phyloP scores from a whole-genome alignment of 2,888 invertebrate species.

The Thereva unica region DNA sequence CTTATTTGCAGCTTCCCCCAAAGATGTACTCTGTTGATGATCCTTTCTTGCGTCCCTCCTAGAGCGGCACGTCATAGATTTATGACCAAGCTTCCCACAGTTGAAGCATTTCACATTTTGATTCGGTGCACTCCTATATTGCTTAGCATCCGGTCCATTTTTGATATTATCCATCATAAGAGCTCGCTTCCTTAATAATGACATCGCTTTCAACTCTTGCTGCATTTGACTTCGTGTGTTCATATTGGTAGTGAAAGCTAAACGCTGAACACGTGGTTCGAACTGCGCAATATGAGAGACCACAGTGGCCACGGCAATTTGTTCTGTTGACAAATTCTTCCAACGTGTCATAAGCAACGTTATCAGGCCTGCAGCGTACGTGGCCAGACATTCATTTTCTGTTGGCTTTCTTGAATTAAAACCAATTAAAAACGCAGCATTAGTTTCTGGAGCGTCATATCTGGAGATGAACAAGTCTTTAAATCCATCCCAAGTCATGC shows the following conservation, averaged over 20 bases:
- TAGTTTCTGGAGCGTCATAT: conserved; percentile 5
- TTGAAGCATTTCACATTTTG: background rate
- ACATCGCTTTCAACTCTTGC: no score
- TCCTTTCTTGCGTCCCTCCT: no score
- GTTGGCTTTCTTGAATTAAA: conserved; percentile 19
- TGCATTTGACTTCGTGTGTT: no score
- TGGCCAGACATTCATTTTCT: conserved; percentile 24
- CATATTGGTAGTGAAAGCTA: conserved; percentile 31
- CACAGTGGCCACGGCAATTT: conserved; percentile 5
- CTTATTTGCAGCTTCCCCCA: no score
- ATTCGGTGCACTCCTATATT: background rate
- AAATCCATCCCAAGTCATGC: conserved; percentile 30
- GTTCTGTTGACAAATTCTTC: conserved; percentile 7
- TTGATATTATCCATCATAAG: no score
- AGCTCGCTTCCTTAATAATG: no score
- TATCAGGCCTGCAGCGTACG: conserved; percentile 19
- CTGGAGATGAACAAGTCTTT: conserved; percentile 29
- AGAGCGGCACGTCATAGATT: no score
- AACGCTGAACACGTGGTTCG: background rate
- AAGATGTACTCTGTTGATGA: no score
- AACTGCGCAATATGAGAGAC: background rate
- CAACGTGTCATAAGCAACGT: conserved; percentile 20
- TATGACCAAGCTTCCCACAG: no score
- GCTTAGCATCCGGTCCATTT: conserved; percentile 23
- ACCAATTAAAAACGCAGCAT: conserved; percentile 1